Conservation (phyloP, 2,888 invertebrate genomes). For the Drosophila yooni region DNA sequence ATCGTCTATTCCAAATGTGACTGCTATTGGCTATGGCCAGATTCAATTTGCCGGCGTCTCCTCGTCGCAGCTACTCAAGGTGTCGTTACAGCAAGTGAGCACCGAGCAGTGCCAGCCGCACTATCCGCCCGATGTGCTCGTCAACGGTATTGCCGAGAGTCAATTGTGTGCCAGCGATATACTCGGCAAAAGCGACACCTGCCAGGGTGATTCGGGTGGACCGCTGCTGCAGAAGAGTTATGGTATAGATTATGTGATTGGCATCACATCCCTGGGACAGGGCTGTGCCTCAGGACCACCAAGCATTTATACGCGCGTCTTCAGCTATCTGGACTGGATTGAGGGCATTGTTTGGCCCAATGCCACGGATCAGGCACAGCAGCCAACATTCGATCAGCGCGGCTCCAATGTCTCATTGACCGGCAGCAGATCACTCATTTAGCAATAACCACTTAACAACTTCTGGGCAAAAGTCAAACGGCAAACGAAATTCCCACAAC, state of each 20-base stretch:
- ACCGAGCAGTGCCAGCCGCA: slow-evolving; percentile 30
- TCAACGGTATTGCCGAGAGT: slow-evolving; percentile 35
- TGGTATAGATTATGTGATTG: slow-evolving; percentile 36
- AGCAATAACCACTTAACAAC: neutral
- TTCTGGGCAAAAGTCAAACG: neutral
- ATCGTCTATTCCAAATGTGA: slow-evolving; percentile 74
- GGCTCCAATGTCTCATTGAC: neutral
- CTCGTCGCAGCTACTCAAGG: slow-evolving; percentile 64
- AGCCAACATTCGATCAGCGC: slow-evolving; percentile 49
- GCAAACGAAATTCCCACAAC: neutral
- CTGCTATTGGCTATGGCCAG: slow-evolving; percentile 88
- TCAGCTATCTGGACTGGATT: slow-evolving; percentile 77
- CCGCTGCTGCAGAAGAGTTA: slow-evolving; percentile 45
- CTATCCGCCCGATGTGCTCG: slow-evolving; percentile 28
- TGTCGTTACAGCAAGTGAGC: slow-evolving; percentile 39
- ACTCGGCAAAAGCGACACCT: slow-evolving; percentile 50
- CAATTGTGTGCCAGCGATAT: slow-evolving; percentile 68
- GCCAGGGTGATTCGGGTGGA: slow-evolving; percentile 72
- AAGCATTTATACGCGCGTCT: slow-evolving; percentile 76
- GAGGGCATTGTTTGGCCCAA: slow-evolving; percentile 76
- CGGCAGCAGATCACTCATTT: neutral
- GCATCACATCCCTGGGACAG: slow-evolving; percentile 72
- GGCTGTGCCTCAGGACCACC: slow-evolving; percentile 78
- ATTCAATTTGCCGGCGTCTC: slow-evolving; percentile 80
- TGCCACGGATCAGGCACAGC: neutral